Conservation (phyloP, 2,113 vertebrate species). For the rat (Rattus norvegicus) region GRCr8 NC_086021.1:80345001-80345500, state of each 20-base stretch:
- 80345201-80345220: slow-evolving; percentile 72
- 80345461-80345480: not conserved
- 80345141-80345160: slow-evolving; percentile 74
- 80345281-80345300: slow-evolving; percentile 80
- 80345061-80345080: slow-evolving; percentile 50
- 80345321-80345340: slow-evolving; percentile 82
- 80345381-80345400: slow-evolving; percentile 70
- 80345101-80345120: slow-evolving; percentile 65
- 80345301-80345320: slow-evolving; percentile 82
- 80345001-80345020: slow-evolving; percentile 49
- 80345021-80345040: slow-evolving; percentile 43
- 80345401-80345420: slow-evolving; percentile 79
- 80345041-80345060: slow-evolving; percentile 82
- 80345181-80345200: slow-evolving; percentile 78
- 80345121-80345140: slow-evolving; percentile 76
- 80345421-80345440: slow-evolving; percentile 37
- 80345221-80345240: slow-evolving; percentile 74
- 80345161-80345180: slow-evolving; percentile 75
- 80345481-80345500: not conserved
- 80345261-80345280: slow-evolving; percentile 79
- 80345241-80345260: slow-evolving; percentile 72
- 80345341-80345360: slow-evolving; percentile 80
- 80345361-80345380: slow-evolving; percentile 76
- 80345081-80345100: slow-evolving; percentile 64
- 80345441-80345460: not conserved